Conservation (phyloP, 2,888 invertebrate genomes). For the Caenorhabditis sp. region DNA sequence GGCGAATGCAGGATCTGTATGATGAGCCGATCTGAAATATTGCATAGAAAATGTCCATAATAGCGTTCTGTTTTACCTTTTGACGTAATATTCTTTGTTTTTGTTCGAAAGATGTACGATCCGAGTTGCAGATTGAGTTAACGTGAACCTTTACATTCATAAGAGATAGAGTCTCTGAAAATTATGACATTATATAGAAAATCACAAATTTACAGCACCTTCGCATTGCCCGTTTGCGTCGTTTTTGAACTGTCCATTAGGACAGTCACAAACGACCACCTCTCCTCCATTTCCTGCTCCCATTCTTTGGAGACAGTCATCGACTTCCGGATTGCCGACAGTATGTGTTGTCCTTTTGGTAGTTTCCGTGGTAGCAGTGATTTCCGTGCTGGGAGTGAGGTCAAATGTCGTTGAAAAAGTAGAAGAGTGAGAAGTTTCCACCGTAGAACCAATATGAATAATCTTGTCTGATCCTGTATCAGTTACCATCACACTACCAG, state of each 20-base stretch:
- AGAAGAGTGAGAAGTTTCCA: neutral
- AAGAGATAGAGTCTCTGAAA: constrained; percentile 25
- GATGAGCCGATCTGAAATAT: constrained; percentile 16
- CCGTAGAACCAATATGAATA: constrained; percentile 38
- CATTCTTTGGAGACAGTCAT: constrained; percentile 32
- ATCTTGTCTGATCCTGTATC: constrained; percentile 6
- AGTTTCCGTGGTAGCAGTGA: neutral
- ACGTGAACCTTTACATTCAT: constrained; percentile 41
- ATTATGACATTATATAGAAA: neutral
- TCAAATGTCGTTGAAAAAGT: too few relatives aligned
- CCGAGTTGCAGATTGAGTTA: constrained; percentile 21
- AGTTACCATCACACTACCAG: neutral
- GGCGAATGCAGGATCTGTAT: constrained; percentile 30
- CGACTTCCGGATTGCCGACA: constrained; percentile 9
- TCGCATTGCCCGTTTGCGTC: constrained; percentile 29
- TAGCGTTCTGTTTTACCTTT: constrained; percentile 5
- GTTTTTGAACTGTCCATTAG: constrained; percentile 40
- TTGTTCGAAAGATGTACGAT: constrained; percentile 9
- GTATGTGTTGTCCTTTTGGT: neutral
- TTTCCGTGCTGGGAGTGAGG: neutral
- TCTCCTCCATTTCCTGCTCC: neutral
- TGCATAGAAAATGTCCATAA: neutral
- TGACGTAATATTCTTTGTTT: constrained; percentile 34
- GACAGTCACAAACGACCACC: constrained; percentile 44
- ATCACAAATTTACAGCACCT: constrained; percentile 14